Base-by-base conservation (phyloP, 2,797 vertebrate species). In the Acipenser ruthenus region DNA sequence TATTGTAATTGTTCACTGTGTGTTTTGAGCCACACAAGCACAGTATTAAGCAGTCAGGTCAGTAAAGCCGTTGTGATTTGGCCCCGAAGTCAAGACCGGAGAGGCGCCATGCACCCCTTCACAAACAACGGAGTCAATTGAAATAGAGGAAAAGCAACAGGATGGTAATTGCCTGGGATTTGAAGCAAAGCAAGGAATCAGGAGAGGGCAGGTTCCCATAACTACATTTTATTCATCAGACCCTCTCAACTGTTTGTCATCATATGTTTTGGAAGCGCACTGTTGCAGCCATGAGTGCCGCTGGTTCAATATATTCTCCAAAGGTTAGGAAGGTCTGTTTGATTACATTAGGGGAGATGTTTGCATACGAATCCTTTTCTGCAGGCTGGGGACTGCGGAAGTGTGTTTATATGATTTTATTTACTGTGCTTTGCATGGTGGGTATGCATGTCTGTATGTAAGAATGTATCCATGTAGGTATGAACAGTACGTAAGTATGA, bases 221-320 rank as follows among this genome's bases (percentile, higher is more conserved):
- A 78, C 83, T 82, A 82, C 85, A 85, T 83, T 78, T 83, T 82
- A 84, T 86, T 86, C 80, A 85, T 86, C 81, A 85, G 81, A 74
- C 78, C 37, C 58, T 81, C 80, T 81, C 75, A 75, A 80, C 83
- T 84, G 83, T 79, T 78, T 75, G 82, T 77, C 70, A 77, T 80
- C 79, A 70, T n/a, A n/a, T 75, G 76, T 75, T 78, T 74, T 72
- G 74, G 78, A 77, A 49, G 82, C 78, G 80, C 83, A 84, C 81
- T 80, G 85, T 83, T 81, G 68, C 37, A 49, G 65, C 62, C 8
- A 51, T 61, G 55, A 71, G 67, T 70, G 23, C 53, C 11, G 68
- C 50, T 47, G 50, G 11, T 49, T 77, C 12, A 58, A 58, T 58
- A 58, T 58, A 11, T 58, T n/a, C 12, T 11, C 6, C 9, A 58